A percentile compares a stretch with the other conserved stretches of the same genome.
phyloP scores from a whole-genome alignment of 2,797 vertebrate genomes.

The Ctenopoma kingsleyae region DNA sequence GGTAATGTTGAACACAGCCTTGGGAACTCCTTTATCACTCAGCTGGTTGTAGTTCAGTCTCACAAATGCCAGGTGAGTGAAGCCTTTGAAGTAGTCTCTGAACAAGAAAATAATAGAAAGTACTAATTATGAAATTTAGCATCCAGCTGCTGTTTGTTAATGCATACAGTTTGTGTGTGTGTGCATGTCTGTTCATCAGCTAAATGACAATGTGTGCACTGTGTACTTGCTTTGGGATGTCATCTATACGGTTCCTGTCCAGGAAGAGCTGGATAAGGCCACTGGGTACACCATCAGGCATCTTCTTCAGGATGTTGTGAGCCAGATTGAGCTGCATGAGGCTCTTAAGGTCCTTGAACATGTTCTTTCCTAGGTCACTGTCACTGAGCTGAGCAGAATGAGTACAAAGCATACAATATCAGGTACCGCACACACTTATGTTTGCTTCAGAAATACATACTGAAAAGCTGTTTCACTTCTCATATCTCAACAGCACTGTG shows the following conservation, averaged over 20 bases:
- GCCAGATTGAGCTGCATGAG: slow-evolving; percentile 97
- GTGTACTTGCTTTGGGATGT: slow-evolving; percentile 86
- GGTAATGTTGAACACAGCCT: slow-evolving; percentile 92
- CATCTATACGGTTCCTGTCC: slow-evolving; percentile 93
- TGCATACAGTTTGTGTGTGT: background rate
- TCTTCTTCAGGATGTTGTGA: slow-evolving; percentile 92
- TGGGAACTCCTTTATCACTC: slow-evolving; percentile 93
- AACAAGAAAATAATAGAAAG: background rate
- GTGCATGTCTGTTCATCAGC: background rate
- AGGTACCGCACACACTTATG: background rate
- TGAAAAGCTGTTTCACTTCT: background rate
- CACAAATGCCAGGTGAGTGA: slow-evolving; percentile 91
- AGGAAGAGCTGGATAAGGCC: slow-evolving; percentile 93
- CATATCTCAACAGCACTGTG: background rate
- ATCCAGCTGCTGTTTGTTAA: background rate
- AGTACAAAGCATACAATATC: slow-evolving; percentile 3
- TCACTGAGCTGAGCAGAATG: slow-evolving; percentile 81
- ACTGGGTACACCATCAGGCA: slow-evolving; percentile 90
- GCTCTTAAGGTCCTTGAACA: slow-evolving; percentile 92
- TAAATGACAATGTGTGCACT: background rate
- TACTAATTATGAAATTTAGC: background rate
- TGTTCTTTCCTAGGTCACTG: slow-evolving; percentile 88
- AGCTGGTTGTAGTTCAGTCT: slow-evolving; percentile 95
- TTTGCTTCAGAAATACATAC: slow-evolving; percentile 9
- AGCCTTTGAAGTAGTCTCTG: slow-evolving; percentile 90